Evolutionary conservation across 2,888 invertebrate genomes (phyloP), one percentile per base, ranked within the genome.

Genomic region (Lepidonotus clava): DNA sequence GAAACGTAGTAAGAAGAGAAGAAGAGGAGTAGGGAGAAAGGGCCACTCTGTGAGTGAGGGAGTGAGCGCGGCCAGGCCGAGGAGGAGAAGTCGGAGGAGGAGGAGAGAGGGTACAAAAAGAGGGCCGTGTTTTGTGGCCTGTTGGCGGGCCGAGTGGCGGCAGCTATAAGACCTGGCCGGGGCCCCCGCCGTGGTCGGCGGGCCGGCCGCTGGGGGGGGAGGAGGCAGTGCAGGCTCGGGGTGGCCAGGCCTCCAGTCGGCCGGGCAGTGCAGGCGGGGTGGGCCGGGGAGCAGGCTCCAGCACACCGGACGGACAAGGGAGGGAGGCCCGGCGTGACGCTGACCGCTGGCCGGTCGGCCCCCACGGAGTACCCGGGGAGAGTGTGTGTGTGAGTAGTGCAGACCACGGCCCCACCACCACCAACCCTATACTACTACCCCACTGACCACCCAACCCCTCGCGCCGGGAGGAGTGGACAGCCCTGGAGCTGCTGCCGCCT

Each of bases 71-170:
- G n/a, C n/a, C n/a, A n/a, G n/a, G n/a, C n/a, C n/a, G n/a, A n/a
- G n/a, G n/a, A n/a, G n/a, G n/a, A n/a, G n/a, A n/a, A n/a, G n/a
- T n/a, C n/a, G n/a, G n/a, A n/a, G n/a, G n/a, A n/a, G n/a, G 61
- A 61, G 61, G 61, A 61, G 61, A 61, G 46, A 61, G 61, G 28
- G 61, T 28, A 28, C 24, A 61, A 61, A 32, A 61, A 53, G n/a
- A 53, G 53, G 61, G 61, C 28, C 61, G 24, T 24, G 28, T 61
- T 61, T 61, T 61, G 61, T 61, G 28, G 61, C 61, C 61, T 61
- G 61, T 6, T 46, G 8, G 61, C 28, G 24, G 61, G 61, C n/a
- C n/a, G n/a, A 61, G 61, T 61, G 61, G 61, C 61, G 24, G 24
- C 61, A 61, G 61, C 61, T 61, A 61, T 61, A 61, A 61, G 61